phyloP scores from a whole-genome alignment of 2,888 invertebrate species.

The Acanthopleura granulata region DNA sequence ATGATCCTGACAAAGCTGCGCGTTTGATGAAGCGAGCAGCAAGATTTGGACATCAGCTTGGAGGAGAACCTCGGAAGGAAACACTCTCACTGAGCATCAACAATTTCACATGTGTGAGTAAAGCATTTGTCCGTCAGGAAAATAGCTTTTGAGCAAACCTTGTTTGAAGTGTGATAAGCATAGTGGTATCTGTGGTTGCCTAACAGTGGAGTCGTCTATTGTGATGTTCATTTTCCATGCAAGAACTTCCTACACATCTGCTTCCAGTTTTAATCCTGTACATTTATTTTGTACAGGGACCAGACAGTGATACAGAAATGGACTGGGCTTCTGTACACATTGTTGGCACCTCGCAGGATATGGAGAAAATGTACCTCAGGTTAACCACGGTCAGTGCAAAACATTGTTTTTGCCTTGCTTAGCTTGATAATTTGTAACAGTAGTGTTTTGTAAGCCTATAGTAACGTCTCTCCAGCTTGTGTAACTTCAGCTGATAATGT shows the following conservation, averaged over 20 bases:
- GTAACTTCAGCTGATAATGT: too few species aligned
- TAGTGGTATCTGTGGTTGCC: too few species aligned
- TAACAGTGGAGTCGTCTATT: background rate
- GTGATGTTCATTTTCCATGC: background rate
- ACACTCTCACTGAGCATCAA: constrained; percentile 57
- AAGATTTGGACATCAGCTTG: constrained; percentile 76
- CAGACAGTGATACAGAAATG: constrained; percentile 72
- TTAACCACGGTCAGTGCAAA: constrained; percentile 77
- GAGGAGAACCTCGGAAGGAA: constrained; percentile 36
- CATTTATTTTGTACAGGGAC: background rate
- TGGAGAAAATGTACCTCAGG: constrained; percentile 96
- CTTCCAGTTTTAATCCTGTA: too few species aligned
- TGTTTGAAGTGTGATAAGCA: too few species aligned
- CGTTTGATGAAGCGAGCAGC: constrained; percentile 82
- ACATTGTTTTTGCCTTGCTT: background rate
- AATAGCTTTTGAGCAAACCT: too few species aligned
- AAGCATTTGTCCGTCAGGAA: too few species aligned
- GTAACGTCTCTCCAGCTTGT: too few species aligned
- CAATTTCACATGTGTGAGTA: constrained; percentile 44
- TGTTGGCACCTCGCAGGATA: constrained; percentile 91
- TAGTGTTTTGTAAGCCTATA: background rate
- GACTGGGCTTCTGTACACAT: constrained; percentile 86
- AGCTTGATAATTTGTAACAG: background rate
- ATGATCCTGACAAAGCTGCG: constrained; percentile 51
- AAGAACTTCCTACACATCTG: too few species aligned